These are phyloP conservation scores for Drosophila fungiperda DNA, from an alignment of 2,888 invertebrate species.

Conservation along the genomic window DNA sequence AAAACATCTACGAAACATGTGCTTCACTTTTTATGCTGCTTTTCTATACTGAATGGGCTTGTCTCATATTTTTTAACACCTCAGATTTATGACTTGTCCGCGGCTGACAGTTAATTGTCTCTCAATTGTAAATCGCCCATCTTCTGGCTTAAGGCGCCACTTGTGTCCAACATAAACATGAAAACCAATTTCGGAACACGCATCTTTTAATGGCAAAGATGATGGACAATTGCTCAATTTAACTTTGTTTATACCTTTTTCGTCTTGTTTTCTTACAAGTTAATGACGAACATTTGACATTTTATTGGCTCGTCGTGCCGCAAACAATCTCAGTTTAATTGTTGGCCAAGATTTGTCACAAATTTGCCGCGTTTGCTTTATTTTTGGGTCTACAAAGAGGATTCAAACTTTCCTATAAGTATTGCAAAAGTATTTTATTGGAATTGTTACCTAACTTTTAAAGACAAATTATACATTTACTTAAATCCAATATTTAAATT, in stretches of 20 bases:
- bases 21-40: slow-evolving; percentile 51
- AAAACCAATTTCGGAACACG: slow-evolving; percentile 43
- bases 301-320: slow-evolving; percentile 50
- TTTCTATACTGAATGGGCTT: slow-evolving; percentile 14
- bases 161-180: slow-evolving; percentile 65
- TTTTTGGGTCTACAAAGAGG: neutral
- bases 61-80: slow-evolving; percentile 65
- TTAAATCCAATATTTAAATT: too few relatives aligned
- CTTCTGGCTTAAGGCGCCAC: slow-evolving; percentile 61
- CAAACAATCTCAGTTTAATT: slow-evolving; percentile 53
- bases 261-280: slow-evolving; percentile 59
- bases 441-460: neutral
- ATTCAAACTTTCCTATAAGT: neutral
- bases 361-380: slow-evolving; percentile 26
- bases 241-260: slow-evolving; percentile 71
- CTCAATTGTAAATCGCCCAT: slow-evolving; percentile 65
- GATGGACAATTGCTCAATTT: slow-evolving; percentile 73
- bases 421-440: neutral
- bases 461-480: too few relatives aligned
- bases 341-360: slow-evolving; percentile 46
- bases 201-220: slow-evolving; percentile 70
- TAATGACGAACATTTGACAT: slow-evolving; percentile 50
- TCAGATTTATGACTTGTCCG: slow-evolving; percentile 67
- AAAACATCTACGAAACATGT: slow-evolving; percentile 57
- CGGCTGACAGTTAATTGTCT: slow-evolving; percentile 67